A percentile compares a stretch with the other conserved stretches of the same genome.
Evolutionary conservation across 2,113 vertebrate species (phyloP).

Genomic region (Salvelinus fontinalis): DNA sequence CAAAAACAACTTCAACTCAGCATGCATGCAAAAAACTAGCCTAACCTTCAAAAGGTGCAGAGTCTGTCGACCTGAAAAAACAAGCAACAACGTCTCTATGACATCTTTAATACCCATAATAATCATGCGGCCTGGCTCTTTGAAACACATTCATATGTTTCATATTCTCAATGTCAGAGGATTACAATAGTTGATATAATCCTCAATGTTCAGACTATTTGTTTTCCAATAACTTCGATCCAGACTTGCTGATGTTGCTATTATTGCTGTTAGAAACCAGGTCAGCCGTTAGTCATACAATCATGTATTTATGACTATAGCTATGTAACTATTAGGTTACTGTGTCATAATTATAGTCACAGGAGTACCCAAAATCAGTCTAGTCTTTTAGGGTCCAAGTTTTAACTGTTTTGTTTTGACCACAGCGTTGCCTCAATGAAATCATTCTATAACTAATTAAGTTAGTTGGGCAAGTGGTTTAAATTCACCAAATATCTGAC

Average conservation of each 20-base stretch:
- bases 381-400: neutral
- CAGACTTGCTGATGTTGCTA: neutral
- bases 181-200: too few relatives aligned
- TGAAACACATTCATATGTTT: neutral
- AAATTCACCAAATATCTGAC: conserved; percentile 64
- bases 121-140: neutral
- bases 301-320: neutral
- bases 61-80: neutral
- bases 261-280: neutral
- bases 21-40: conserved; percentile 7
- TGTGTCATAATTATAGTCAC: neutral
- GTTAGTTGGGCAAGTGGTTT: conserved; percentile 18
- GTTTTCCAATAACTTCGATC: neutral
- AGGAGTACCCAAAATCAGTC: neutral
- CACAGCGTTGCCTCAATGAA: neutral
- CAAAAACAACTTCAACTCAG: conserved; percentile 15
- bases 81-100: neutral
- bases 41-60: neutral
- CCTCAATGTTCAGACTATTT: neutral
- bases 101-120: neutral
- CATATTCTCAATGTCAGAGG: neutral
- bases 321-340: neutral
- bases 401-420: conserved; percentile 1
- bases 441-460: neutral
- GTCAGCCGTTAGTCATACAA: conserved; percentile 1